Evolutionary conservation across 2,888 invertebrate species (phyloP).

Genomic region (Hirtodrosophila alboralis): DNA sequence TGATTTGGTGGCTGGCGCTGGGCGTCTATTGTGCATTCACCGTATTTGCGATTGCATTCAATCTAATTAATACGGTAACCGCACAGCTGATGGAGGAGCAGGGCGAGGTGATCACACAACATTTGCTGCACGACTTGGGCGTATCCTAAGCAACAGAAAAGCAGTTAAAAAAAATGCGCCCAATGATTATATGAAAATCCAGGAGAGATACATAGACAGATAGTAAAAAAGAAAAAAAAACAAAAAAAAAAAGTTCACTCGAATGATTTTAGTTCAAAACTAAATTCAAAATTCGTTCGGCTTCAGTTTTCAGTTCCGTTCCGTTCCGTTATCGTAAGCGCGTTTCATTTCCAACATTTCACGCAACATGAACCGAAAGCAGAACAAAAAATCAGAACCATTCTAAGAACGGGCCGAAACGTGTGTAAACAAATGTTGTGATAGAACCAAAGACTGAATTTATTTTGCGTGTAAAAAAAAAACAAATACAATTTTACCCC

Average conservation of each 20-base stretch:
- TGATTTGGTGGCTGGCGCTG: slow-evolving; percentile 97
- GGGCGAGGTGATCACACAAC: slow-evolving; percentile 84
- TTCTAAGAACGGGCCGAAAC: slow-evolving; percentile 72
- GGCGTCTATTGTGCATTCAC: slow-evolving; percentile 97
- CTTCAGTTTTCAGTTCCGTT: slow-evolving; percentile 66
- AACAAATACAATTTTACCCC: slow-evolving; percentile 32
- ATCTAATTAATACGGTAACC: slow-evolving; percentile 87
- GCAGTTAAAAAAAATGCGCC: slow-evolving; percentile 5
- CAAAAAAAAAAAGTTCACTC: slow-evolving; percentile 48
- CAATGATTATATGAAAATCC: slow-evolving; percentile 12
- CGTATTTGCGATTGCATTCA: slow-evolving; percentile 96
- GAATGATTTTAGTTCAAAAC: slow-evolving; percentile 68
- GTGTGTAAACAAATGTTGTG: slow-evolving; percentile 85
- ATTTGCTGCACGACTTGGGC: slow-evolving; percentile 84
- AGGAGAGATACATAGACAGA: slow-evolving; percentile 50
- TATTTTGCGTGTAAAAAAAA: slow-evolving; percentile 79
- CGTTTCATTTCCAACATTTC: slow-evolving; percentile 60
- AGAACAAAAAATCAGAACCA: slow-evolving; percentile 32
- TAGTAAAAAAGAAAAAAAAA: slow-evolving; percentile 20
- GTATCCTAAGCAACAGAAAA: slow-evolving; percentile 81
- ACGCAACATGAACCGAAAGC: slow-evolving; percentile 38
- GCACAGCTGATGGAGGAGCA: slow-evolving; percentile 84
- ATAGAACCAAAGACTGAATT: slow-evolving; percentile 85
- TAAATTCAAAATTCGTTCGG: slow-evolving; percentile 67
- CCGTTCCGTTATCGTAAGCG: slow-evolving; percentile 51